Base-by-base conservation (phyloP, 2,888 invertebrate genomes). In the Heliconius erato region DNA sequence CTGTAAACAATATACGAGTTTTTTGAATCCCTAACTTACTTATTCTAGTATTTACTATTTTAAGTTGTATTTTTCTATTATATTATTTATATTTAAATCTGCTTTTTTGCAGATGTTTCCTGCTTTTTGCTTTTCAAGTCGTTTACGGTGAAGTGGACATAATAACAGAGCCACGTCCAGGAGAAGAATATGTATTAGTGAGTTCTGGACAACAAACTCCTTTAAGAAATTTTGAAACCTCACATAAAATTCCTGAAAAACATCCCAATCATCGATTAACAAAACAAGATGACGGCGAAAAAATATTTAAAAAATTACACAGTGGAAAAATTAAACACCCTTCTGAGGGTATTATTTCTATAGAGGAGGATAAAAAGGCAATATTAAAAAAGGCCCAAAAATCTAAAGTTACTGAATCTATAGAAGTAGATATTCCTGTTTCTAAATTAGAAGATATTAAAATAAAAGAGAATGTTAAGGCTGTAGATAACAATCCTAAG, bases 191-290 rank as follows among this genome's bases (percentile, higher is more conserved):
- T 90, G 97, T 97, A 71, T 95, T 97, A 87, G 96, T 97, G 82
- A 97, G 97, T 87, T 95, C 96, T 26, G 96, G 95, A 32, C 94
- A 95, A 85, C 95, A 96, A 86, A 95, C 95, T 40, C 94, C 95
- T 2, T 81, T 96, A 44, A 92, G 93, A 87, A 92, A 92, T 87
- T 98, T 98, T 88, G 97, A 98, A 92, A 97, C 97, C 3, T 96
- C 98, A 3, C 98, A 98, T 90, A 98, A 98, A 92, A 96, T 97
- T 86, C 97, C 97, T 0, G 96, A 95, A 26, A 94, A 95, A 87
- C 93, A 95, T 85, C 94, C 95, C 2, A 93, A 95, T 74, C 93
- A 95, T 83, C 91, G 93, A 78, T 86, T 92, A 69, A 87, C 92
- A 19, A 93, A 93, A 83, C 94, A 86, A 85, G 96, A 89, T 88